Conservation (phyloP, 2,888 invertebrate genomes). For the Orthosia gracilis region DNA sequence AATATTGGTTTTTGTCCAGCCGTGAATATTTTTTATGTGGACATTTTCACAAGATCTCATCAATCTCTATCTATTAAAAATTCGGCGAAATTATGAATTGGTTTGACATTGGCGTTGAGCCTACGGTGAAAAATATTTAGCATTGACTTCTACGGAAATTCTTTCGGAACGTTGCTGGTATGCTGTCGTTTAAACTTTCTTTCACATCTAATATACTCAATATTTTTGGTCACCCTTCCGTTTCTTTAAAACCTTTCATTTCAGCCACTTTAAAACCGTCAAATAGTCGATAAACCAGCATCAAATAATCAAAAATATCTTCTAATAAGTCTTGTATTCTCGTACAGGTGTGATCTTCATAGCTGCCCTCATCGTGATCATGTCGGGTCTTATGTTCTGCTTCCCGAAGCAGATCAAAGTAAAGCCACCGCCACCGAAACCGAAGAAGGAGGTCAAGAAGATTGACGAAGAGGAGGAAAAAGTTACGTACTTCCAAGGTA, state of each 20-base stretch:
- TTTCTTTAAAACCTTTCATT: neutral
- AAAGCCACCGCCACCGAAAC: conserved; percentile 82
- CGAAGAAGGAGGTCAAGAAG: conserved; percentile 79
- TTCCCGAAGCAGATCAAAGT: conserved; percentile 95
- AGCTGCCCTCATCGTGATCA: conserved; percentile 95
- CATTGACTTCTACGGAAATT: neutral
- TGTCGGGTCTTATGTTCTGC: conserved; percentile 97
- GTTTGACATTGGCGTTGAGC: conserved; percentile 36
- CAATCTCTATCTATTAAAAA: conserved; percentile 46
- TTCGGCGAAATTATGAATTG: conserved; percentile 44
- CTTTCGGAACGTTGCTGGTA: neutral
- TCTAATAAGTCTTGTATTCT: conserved; percentile 46
- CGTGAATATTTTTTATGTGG: conserved; percentile 35
- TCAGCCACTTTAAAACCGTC: neutral
- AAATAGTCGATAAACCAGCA: neutral
- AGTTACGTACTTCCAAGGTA: conserved; percentile 91
- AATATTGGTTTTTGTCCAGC: conserved; percentile 56
- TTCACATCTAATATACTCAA: neutral
- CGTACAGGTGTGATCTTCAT: conserved; percentile 95
- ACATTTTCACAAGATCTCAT: conserved; percentile 38
- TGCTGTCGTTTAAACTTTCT: neutral
- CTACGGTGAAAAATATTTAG: neutral
- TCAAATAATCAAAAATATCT: neutral
- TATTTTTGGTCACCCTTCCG: neutral
- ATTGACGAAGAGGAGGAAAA: no score